Conservation (phyloP, 1,140 invertebrate genomes). For the Maniola jurtina region DNA sequence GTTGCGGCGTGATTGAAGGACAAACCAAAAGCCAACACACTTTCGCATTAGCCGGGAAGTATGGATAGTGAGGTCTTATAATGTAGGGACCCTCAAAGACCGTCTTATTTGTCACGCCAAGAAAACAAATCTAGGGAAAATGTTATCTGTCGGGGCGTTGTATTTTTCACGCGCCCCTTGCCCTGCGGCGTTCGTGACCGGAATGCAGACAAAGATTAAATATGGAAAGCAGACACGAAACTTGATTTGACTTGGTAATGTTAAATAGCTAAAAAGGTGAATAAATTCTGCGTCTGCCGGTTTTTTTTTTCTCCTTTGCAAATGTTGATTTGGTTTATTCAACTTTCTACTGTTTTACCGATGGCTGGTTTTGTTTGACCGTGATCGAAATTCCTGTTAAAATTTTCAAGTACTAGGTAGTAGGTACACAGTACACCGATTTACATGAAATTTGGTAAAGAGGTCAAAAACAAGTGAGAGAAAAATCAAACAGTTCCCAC, state of each 20-base stretch:
- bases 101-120: constrained; percentile 3
- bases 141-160: constrained; percentile 9
- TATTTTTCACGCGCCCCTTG: constrained; percentile 15
- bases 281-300: constrained; percentile 10
- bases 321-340: background rate
- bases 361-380: too few relatives aligned
- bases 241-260: constrained; percentile 21
- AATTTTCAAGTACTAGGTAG: too few relatives aligned
- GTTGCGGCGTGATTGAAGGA: too few relatives aligned
- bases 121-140: constrained; percentile 16
- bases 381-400: too few relatives aligned
- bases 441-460: too few relatives aligned
- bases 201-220: constrained; percentile 29
- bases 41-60: too few relatives aligned
- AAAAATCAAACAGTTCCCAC: too few relatives aligned
- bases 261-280: constrained; percentile 20
- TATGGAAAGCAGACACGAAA: constrained; percentile 21
- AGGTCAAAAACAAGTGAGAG: too few relatives aligned
- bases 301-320: constrained; percentile 5
- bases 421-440: too few relatives aligned
- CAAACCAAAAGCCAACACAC: too few relatives aligned
- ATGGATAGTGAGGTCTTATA: too few relatives aligned
- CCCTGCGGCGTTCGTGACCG: constrained; percentile 27
- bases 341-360: too few relatives aligned
- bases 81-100: background rate